phyloP scores from a whole-genome alignment of 1,140 invertebrate species.

The Frieseomelitta varia region DNA sequence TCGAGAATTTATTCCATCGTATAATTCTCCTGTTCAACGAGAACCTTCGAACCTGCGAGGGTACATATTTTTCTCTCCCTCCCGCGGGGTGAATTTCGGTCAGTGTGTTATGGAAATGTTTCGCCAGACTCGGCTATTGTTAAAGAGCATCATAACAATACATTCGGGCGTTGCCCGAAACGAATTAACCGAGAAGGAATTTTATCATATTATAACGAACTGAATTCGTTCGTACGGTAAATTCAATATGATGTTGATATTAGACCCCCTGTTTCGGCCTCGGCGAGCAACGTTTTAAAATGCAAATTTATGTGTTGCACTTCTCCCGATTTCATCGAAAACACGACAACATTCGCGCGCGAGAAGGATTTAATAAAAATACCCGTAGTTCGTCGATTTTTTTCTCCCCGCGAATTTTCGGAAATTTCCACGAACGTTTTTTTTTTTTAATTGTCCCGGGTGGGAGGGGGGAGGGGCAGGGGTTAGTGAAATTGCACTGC shows the following conservation, averaged over 20 bases:
- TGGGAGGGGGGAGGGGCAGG: no score
- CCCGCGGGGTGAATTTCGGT: not conserved
- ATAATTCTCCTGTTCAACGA: not conserved
- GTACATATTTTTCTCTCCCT: not conserved
- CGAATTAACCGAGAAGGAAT: not conserved
- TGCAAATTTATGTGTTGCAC: not conserved
- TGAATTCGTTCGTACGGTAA: not conserved
- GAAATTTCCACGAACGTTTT: no score
- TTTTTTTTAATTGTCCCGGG: no score
- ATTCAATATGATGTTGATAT: not conserved
- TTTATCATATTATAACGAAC: not conserved
- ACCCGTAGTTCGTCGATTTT: not conserved
- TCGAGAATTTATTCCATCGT: not conserved
- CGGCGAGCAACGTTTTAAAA: not conserved
- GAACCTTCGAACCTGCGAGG: not conserved
- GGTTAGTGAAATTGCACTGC: no score
- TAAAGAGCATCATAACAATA: not conserved
- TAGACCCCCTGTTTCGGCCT: not conserved
- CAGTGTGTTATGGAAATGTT: not conserved
- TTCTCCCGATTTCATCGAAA: not conserved
- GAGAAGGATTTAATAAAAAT: not conserved
- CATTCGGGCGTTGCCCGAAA: not conserved
- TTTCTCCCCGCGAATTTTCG: no score
- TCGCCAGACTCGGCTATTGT: not conserved
- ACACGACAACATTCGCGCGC: not conserved